Conservation (phyloP, 2,797 vertebrate genomes). For the Coracias cyanogaster region DNA sequence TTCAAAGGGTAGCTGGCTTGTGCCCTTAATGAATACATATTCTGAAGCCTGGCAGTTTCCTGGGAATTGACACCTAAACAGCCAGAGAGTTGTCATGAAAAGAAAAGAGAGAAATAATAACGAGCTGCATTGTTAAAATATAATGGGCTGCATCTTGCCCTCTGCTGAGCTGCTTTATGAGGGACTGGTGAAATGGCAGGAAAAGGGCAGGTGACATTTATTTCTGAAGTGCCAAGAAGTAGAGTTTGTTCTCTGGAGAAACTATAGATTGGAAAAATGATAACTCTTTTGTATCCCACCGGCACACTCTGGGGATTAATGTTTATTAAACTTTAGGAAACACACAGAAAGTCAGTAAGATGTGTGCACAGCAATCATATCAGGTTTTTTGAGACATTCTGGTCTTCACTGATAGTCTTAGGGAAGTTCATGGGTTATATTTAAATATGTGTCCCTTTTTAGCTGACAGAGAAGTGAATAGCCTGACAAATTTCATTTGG, state of each 20-base stretch:
- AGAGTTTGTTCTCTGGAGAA: not conserved
- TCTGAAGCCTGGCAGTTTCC: not conserved
- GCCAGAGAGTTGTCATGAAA: conserved; percentile 21
- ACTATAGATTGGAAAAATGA: not conserved
- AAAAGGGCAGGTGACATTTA: conserved; percentile 54
- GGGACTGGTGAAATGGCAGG: conserved; percentile 17
- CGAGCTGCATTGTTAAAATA: conserved; percentile 46
- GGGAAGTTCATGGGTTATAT: not conserved
- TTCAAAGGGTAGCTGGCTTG: conserved; percentile 24
- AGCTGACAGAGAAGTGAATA: not conserved
- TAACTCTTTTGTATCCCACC: not conserved
- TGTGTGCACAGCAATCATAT: accelerated
- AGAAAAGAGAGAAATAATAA: conserved; percentile 59
- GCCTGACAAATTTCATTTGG: not conserved
- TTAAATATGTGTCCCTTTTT: not conserved
- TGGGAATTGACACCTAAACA: conserved; percentile 31
- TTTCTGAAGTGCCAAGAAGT: conserved; percentile 11
- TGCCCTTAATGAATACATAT: not conserved
- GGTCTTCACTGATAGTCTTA: not conserved
- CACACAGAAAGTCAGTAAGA: not conserved
- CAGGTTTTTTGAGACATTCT: not conserved
- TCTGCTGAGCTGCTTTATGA: conserved; percentile 51
- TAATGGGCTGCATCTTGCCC: conserved; percentile 46
- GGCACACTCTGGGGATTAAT: not conserved
- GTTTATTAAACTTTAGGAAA: not conserved